A percentile compares a stretch with the other conserved stretches of the same genome.
phyloP scores from a whole-genome alignment of 92 coral and sea anemone species.

The Porites evermanni region DNA sequence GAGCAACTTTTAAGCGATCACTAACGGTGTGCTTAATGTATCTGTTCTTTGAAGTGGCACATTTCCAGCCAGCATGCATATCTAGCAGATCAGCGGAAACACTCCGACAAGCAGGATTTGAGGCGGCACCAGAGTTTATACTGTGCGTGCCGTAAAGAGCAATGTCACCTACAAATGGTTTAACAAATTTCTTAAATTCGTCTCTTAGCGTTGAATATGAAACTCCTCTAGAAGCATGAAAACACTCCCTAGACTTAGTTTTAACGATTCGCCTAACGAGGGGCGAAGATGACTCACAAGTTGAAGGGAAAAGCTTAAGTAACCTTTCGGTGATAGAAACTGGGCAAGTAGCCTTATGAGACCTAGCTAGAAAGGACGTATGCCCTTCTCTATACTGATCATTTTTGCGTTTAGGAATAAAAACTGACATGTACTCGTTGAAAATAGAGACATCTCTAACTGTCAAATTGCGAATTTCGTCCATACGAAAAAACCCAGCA shows the following conservation, averaged over 20 bases:
- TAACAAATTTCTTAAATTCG: constrained; percentile 21
- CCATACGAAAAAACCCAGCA: not conserved
- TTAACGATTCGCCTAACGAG: constrained; percentile 44
- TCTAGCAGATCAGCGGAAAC: constrained; percentile 37
- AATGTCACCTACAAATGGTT: not conserved
- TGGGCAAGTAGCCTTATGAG: not conserved
- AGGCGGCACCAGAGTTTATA: constrained; percentile 63
- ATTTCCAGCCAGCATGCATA: constrained; percentile 64
- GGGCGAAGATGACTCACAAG: not conserved
- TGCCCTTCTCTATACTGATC: constrained; percentile 10
- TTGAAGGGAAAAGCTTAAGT: not conserved
- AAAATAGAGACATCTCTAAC: not conserved
- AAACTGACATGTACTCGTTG: not conserved
- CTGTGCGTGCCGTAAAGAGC: constrained; percentile 10
- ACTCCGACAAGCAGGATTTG: constrained; percentile 55
- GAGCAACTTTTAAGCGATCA: constrained; percentile 7
- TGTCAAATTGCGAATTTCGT: not conserved
- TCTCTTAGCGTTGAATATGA: constrained; percentile 22
- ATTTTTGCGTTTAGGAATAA: not conserved
- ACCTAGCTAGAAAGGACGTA: not conserved
- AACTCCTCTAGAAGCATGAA: constrained; percentile 28
- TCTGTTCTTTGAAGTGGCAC: too few relatives aligned
- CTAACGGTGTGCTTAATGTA: constrained; percentile 10
- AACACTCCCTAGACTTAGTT: constrained; percentile 35
- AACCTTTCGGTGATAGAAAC: not conserved